These are phyloP conservation scores for Stylophora pistillata DNA, from an alignment of 64 coral and sea anemone species.

Conservation along the genomic window DNA sequence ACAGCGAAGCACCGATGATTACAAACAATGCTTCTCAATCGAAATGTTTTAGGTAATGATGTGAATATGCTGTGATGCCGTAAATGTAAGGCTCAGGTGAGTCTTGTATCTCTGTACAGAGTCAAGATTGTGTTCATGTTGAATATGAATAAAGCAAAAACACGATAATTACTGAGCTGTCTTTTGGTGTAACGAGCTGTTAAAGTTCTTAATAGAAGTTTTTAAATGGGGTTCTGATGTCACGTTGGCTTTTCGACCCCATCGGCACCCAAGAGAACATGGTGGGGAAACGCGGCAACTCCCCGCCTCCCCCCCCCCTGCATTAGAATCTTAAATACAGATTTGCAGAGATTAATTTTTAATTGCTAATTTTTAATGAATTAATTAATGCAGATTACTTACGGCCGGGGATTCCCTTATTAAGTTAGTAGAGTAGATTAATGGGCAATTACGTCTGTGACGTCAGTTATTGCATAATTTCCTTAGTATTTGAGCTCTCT, in stretches of 20 bases:
- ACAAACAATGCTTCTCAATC: neutral
- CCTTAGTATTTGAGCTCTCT: neutral
- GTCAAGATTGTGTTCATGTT: neutral
- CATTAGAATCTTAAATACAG: too few relatives aligned
- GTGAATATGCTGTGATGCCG: neutral
- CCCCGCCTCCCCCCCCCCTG: too few relatives aligned
- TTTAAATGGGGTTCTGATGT: too few relatives aligned
- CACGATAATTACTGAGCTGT: neutral
- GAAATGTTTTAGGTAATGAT: neutral
- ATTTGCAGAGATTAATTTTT: too few relatives aligned
- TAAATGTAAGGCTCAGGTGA: neutral
- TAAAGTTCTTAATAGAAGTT: too few relatives aligned
- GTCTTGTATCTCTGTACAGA: neutral
- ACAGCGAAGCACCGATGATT: neutral
- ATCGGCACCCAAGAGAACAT: too few relatives aligned
- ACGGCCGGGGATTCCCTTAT: neutral
- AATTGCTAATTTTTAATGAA: too few relatives aligned
- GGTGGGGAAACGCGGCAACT: too few relatives aligned
- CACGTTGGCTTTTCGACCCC: too few relatives aligned
- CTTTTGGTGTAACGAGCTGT: neutral
- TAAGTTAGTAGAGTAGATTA: neutral
- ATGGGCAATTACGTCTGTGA: conserved; percentile 8
- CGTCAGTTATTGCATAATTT: conserved; percentile 15
- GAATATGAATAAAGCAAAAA: neutral
- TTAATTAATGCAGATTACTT: neutral